Conservation (phyloP, 2,113 vertebrate genomes). For the Lynx canadensis region DNA sequence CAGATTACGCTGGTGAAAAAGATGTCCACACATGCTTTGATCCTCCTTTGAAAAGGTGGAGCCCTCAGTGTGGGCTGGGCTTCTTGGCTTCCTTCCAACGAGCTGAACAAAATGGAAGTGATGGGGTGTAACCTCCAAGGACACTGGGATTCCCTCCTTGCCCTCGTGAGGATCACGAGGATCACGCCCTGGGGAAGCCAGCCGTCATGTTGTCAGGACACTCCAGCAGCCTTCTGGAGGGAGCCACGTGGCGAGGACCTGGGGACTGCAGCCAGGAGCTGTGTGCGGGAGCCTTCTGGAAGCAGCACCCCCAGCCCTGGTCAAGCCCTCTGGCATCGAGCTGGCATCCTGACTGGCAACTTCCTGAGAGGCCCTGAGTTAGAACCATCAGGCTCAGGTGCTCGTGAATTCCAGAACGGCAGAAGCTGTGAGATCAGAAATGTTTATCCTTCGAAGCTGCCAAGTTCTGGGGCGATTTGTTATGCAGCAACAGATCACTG, state of each 20-base stretch:
- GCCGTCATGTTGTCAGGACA: background rate
- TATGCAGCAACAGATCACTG: rapidly evolving
- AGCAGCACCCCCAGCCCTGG: too few species aligned
- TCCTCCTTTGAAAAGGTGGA: background rate
- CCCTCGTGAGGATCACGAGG: too few species aligned
- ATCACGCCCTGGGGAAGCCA: background rate
- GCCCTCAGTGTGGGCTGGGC: background rate
- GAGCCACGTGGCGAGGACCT: background rate
- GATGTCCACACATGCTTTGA: rapidly evolving
- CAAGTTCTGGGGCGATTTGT: background rate
- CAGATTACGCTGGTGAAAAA: background rate
- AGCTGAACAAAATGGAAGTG: background rate
- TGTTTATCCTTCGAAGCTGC: background rate
- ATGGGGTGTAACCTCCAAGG: background rate
- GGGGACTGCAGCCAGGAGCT: background rate
- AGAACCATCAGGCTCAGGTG: background rate
- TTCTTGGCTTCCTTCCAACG: background rate
- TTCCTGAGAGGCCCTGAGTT: background rate
- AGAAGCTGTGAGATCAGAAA: background rate
- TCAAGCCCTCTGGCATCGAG: background rate
- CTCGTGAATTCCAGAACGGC: background rate
- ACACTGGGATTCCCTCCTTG: background rate
- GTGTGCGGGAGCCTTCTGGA: background rate
- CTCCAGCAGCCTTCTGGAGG: background rate
- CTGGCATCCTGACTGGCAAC: too few species aligned